Evolutionary conservation across 2,113 vertebrate species (phyloP).

Genomic region (Otocyon megalotis): DNA sequence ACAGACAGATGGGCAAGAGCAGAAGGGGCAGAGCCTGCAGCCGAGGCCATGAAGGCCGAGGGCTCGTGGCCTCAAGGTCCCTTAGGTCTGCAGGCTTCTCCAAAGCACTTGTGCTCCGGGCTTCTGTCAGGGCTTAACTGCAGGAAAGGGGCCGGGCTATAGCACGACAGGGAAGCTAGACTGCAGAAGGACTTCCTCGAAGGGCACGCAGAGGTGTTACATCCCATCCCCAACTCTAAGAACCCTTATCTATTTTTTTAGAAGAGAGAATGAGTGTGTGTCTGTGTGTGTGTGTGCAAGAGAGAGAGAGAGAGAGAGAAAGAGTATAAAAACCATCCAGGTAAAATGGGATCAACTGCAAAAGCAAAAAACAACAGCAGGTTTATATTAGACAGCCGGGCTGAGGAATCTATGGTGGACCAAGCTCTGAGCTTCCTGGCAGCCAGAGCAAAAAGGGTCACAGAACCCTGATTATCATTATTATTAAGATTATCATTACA

Average conservation of each 20-base stretch:
- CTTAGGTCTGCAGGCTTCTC: not conserved
- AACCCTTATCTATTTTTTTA: not conserved
- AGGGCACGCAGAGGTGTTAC: not conserved
- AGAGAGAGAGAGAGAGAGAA: not conserved
- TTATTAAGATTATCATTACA: not conserved
- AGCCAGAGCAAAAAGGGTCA: not conserved
- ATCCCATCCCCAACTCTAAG: not conserved
- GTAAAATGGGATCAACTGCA: not conserved
- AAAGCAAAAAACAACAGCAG: not conserved
- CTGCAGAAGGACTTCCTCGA: not conserved
- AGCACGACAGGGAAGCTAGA: not conserved
- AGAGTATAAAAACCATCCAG: not conserved
- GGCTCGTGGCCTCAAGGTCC: not conserved
- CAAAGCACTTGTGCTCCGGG: not conserved
- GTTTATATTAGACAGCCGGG: not conserved
- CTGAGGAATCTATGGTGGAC: not conserved
- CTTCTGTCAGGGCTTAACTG: not conserved
- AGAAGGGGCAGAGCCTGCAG: not conserved
- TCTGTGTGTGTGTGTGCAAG: not conserved
- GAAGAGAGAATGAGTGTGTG: no score
- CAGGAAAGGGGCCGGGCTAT: not conserved
- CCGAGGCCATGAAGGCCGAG: not conserved
- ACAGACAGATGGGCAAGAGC: rapidly evolving
- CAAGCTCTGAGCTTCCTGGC: not conserved
- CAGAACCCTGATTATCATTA: no score